phyloP scores from a whole-genome alignment of 2,888 invertebrate species.

The Sinotaia quadrata region DNA sequence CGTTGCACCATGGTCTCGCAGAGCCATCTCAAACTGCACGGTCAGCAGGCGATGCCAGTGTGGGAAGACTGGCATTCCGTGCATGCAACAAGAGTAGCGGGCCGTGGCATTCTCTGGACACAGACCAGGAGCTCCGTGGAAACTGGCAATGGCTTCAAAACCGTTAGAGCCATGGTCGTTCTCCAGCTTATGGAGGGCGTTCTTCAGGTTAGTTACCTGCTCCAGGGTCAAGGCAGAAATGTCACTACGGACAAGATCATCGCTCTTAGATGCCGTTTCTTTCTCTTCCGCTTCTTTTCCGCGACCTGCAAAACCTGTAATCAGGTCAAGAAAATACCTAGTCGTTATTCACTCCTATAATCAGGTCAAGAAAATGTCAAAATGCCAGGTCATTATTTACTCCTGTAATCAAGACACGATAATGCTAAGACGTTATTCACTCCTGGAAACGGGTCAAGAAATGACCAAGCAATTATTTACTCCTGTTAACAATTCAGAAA shows the following conservation, averaged over 20 bases:
- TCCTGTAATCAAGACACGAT: too few relatives aligned
- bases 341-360: too few relatives aligned
- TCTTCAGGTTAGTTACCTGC: slow-evolving; percentile 29
- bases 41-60: slow-evolving; percentile 39
- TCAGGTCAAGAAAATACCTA: not conserved
- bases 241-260: slow-evolving; percentile 3
- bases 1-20: slow-evolving; percentile 35
- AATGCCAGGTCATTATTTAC: too few relatives aligned
- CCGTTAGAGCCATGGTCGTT: slow-evolving; percentile 40
- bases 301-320: not conserved
- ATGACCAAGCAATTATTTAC: too few relatives aligned
- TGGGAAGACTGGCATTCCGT: slow-evolving; percentile 41
- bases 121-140: slow-evolving; percentile 40
- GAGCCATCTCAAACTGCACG: slow-evolving; percentile 37
- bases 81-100: slow-evolving; percentile 37
- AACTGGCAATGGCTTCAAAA: slow-evolving; percentile 42
- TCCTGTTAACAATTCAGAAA: too few relatives aligned
- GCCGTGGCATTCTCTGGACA: slow-evolving; percentile 31
- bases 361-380: too few relatives aligned
- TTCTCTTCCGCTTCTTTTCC: not conserved
- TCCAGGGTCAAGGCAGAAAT: slow-evolving; percentile 13
- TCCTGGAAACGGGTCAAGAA: too few relatives aligned
- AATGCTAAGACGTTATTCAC: too few relatives aligned
- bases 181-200: slow-evolving; percentile 38
- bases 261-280: not conserved